Evolutionary conservation across 1,140 invertebrate genomes (phyloP), one percentile per base, ranked within the genome.

Genomic region (Maniola jurtina): DNA sequence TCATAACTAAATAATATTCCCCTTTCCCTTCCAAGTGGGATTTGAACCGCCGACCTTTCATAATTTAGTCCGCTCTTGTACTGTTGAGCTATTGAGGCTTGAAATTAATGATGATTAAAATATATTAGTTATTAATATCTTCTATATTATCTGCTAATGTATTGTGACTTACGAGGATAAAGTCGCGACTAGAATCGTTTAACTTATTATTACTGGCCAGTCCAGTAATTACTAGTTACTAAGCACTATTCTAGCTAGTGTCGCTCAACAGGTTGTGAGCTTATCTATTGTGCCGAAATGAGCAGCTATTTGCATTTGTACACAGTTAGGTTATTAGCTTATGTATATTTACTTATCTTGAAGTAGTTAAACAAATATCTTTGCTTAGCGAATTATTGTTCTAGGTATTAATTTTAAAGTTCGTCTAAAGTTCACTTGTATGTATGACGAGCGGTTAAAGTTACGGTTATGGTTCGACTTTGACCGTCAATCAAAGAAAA

Each of bases 251-350:
- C 47, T 61, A 16, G 47, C 47, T 61, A 16, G 47, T 38, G 14
- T 61, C 15, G 47, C 33, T 55, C 35, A 61, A 61, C 60, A 61
- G 45, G 48, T 61, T 61, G 60, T 61, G 34, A 38, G 60, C 25
- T 63, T 54, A 33, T 55, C 61, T 42, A 55, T 62, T 36, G 35
- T n/a, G 25, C 34, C 36, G 64, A 33, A 60, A 55, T 55, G 52
- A 55, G 33, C 52, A 10, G 40, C 16, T 16, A 61, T 61, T 61
- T 61, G 34, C 64, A 61, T 66, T 45, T 60, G 47, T 40, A 15
- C 47, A 48, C 59, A 52, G 65, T 61, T 61, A 57, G 34, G 54
- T 38, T 25, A 25, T 14, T 64, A 64, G 57, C 55, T 25, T 47
- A 48, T 33, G 42, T 11, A 40, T 55, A 16, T 64, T 64, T 64